Evolutionary conservation across 1,140 invertebrate species (phyloP), one percentile per base, ranked within the genome.

Genomic region (Caligus rogercresseyi): DNA sequence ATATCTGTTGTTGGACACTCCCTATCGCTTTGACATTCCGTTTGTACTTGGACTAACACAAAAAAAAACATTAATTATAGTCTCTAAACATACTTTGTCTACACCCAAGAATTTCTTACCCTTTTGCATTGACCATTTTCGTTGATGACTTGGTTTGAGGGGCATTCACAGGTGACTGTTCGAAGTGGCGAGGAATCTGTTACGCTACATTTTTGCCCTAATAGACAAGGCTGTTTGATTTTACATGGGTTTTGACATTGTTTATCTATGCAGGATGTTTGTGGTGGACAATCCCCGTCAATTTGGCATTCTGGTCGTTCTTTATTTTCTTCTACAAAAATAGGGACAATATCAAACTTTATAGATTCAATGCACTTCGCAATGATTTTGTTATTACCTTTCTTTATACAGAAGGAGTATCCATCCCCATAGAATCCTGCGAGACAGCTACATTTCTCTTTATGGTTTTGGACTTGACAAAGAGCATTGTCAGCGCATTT

Each of bases 161-260:
- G 53, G 16, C 53, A 54, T 54, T 54, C 53, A 54, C 53, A 54
- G 13, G 53, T 23, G 4, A 54, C 16, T 19, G n/a, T 7, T 23
- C 53, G 13, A 54, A 54, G 53, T 19, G 53, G n/a, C 73, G 69
- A 68, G 13, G 53, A 16, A 54, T 54, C 16, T 7, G n/a, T 7
- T 19, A 54, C 53, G 21, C n/a, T 23, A 54, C 53, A 54, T 54
- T 54, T 54, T 54, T 54, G 53, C 13, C 18, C 18, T 18, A 19
- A 16, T 21, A 23, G 25, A 21, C 61, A 63, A 24, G 56, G 53
- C 13, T 54, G 13, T 13, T 23, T 54, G 4, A 54, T 71, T 19
- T 71, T 69, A 69, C 84, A 86, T 14, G 83, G 83, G 71, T 85
- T 79, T 60, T 79, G 74, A 68, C 84, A 86, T 70, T 81, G 83